Conservation (phyloP, 2,888 invertebrate genomes). For the Spicauda simplicius region DNA sequence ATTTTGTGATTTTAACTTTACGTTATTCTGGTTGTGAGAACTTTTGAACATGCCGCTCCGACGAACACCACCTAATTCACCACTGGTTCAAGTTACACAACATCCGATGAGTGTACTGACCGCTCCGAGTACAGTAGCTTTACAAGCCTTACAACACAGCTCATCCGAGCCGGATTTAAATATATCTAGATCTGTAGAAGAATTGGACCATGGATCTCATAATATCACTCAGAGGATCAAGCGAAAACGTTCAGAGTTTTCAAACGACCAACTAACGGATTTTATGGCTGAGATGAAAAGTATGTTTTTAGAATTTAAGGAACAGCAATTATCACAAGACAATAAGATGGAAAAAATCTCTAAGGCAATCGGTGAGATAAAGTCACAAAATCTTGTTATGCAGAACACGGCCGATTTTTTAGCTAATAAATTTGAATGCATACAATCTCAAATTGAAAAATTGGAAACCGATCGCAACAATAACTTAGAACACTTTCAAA, state of each 20-base stretch:
- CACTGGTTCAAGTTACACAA: neutral
- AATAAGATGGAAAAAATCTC: constrained; percentile 1
- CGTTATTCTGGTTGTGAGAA: neutral
- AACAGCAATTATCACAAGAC: neutral
- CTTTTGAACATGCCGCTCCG: neutral
- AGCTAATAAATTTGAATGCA: constrained; percentile 6
- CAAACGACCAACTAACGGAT: neutral
- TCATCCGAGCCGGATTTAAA: neutral
- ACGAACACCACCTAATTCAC: neutral
- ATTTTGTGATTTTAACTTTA: no score
- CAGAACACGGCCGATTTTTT: constrained; percentile 4
- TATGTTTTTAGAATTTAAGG: neutral
- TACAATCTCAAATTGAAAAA: constrained; percentile 8
- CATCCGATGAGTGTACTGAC: neutral
- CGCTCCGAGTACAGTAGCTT: neutral
- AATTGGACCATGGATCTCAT: neutral
- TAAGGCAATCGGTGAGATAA: neutral
- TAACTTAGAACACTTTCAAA: neutral
- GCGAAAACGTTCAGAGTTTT: neutral
- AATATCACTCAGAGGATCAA: neutral
- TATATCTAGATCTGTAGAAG: neutral
- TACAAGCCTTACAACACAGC: neutral
- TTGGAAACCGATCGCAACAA: neutral
- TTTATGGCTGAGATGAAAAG: neutral
- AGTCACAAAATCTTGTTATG: neutral